These are phyloP conservation scores for Carlito syrichta DNA, from an alignment of 2,113 vertebrate genomes.

Conservation along the genomic window DNA sequence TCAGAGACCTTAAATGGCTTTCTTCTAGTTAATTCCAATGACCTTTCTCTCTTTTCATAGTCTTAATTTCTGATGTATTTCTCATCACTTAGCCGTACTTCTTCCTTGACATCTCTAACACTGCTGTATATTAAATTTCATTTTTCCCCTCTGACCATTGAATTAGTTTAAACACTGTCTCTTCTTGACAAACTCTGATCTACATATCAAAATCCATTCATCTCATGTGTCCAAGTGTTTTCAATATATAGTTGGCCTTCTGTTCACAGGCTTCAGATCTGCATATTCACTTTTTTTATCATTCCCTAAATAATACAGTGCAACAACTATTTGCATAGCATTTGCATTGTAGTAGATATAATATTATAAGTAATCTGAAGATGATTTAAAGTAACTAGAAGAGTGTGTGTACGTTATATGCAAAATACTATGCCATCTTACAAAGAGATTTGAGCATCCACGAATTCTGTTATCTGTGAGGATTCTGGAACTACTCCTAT, in stretches of 20 bases:
- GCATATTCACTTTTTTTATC: neutral
- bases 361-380: neutral
- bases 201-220: neutral
- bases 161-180: neutral
- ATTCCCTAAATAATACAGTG: neutral
- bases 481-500: neutral
- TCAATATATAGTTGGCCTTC: neutral
- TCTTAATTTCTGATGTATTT: neutral
- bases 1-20: neutral
- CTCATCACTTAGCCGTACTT: neutral
- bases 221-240: neutral
- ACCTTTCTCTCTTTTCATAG: neutral
- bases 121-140: neutral
- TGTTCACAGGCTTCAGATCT: neutral
- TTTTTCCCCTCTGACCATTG: neutral
- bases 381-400: too few species aligned
- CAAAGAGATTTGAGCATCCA: neutral
- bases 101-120: neutral
- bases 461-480: neutral
- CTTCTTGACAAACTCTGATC: neutral
- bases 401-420: neutral
- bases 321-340: neutral
- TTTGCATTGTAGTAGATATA: neutral
- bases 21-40: slow-evolving; percentile 15
- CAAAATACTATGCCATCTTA: neutral